Evolutionary conservation across 2,797 vertebrate species (phyloP).

Genomic region (Alfaro cultratus): DNA sequence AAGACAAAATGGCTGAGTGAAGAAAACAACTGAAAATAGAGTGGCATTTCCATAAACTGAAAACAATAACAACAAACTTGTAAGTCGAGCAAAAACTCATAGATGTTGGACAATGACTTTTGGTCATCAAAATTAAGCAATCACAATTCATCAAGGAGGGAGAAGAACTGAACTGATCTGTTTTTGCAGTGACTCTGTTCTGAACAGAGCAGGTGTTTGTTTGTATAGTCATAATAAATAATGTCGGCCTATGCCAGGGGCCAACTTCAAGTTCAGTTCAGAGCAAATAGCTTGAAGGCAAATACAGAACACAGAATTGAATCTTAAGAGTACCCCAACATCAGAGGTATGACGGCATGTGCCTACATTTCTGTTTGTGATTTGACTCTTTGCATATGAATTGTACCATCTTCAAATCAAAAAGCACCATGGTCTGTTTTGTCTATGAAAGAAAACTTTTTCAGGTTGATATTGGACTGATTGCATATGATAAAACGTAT

Average conservation of each 20-base stretch:
- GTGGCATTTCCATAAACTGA: constrained; percentile 96
- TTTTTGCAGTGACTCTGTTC: constrained; percentile 88
- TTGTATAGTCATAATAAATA: constrained; percentile 94
- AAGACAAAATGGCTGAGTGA: constrained; percentile 99
- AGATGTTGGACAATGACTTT: constrained; percentile 94
- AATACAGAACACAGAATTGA: constrained; percentile 86
- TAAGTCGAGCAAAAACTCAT: constrained; percentile 69
- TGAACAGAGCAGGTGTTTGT: constrained; percentile 84
- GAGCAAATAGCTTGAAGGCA: constrained; percentile 95
- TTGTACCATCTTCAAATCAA: constrained; percentile 95
- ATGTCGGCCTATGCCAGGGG: constrained; percentile 93
- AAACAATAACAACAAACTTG: constrained; percentile 85
- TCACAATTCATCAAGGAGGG: constrained; percentile 65
- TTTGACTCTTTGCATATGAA: constrained; percentile 96
- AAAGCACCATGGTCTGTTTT: constrained; percentile 96
- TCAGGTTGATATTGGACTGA: constrained; percentile 85
- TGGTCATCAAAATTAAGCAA: constrained; percentile 84
- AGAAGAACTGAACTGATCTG: constrained; percentile 81
- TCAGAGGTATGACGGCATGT: constrained; percentile 89
- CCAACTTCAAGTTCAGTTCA: constrained; percentile 96
- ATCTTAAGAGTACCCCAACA: constrained; percentile 91
- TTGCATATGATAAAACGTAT: constrained; percentile 92
- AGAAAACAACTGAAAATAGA: constrained; percentile 98
- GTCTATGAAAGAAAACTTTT: constrained; percentile 84
- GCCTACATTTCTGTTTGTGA: constrained; percentile 83